A percentile compares a stretch with the other conserved stretches of the same genome.
These are phyloP conservation scores for Thunnus thynnus DNA, from an alignment of 2,113 vertebrate genomes.

Conservation along the genomic window DNA sequence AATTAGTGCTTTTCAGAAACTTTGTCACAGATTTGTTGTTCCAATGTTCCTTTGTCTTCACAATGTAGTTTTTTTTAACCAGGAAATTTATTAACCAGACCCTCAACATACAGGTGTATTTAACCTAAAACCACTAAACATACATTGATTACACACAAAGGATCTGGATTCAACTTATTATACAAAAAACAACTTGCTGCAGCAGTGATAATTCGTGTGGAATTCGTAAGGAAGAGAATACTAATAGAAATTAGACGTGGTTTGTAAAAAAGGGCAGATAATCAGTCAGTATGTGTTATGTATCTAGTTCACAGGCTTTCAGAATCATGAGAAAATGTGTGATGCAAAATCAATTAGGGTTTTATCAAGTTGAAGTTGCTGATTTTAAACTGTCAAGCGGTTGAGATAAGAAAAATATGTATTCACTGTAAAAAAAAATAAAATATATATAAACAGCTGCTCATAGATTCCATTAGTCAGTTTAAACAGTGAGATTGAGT, in stretches of 20 bases:
- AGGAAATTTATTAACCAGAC: neutral
- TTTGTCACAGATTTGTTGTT: neutral
- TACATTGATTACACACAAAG: neutral
- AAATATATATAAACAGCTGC: neutral
- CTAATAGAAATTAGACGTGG: too few relatives aligned
- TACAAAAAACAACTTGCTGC: neutral
- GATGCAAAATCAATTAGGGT: neutral
- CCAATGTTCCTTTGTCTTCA: neutral
- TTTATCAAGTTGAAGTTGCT: neutral
- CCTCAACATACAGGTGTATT: neutral
- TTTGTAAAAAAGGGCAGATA: neutral
- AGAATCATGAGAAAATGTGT: neutral
- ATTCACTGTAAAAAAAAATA: conserved; percentile 6
- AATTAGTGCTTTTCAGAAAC: conserved; percentile 5
- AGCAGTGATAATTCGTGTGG: neutral
- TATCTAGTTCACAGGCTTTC: neutral
- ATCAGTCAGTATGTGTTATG: neutral
- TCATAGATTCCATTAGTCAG: conserved; percentile 11
- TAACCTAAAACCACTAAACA: neutral
- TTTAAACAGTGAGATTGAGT: neutral
- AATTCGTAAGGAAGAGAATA: neutral
- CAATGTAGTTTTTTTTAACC: neutral
- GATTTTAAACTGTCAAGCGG: neutral
- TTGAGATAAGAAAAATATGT: conserved; percentile 10
- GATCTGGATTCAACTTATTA: neutral